phyloP scores from a whole-genome alignment of 2,888 invertebrate species.

The Physocephala rufipes region DNA sequence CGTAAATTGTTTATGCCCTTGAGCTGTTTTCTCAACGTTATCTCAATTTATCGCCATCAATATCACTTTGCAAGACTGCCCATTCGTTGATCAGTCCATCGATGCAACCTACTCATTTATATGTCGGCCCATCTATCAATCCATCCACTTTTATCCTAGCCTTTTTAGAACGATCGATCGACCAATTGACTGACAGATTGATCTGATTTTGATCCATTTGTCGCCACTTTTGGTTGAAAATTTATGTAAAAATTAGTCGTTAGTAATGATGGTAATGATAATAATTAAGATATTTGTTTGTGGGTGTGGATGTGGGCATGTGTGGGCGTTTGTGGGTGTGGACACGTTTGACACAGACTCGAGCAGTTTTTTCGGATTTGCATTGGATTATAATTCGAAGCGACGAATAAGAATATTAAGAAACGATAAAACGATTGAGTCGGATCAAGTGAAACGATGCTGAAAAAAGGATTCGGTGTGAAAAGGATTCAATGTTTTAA shows the following conservation, averaged over 20 bases:
- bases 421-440: no score
- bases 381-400: not conserved
- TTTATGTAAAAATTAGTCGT: conserved; percentile 56
- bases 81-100: not conserved
- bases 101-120: no score
- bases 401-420: no score
- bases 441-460: no score
- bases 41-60: conserved; percentile 31
- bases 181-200: not conserved
- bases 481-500: no score
- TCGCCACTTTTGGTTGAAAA: conserved; percentile 53
- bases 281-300: no score
- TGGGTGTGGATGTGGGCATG: no score
- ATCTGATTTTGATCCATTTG: no score
- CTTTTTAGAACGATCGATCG: not conserved
- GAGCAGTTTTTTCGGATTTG: not conserved
- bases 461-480: no score
- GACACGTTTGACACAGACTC: not conserved
- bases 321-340: conserved; percentile 44
- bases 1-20: conserved; percentile 23
- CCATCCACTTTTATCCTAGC: not conserved
- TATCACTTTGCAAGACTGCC: not conserved
- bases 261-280: conserved; percentile 61
- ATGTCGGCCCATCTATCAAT: not conserved
- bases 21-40: conserved; percentile 2